Percentiles rank a stretch among this genome's conserved stretches.
phyloP scores from a whole-genome alignment of 2,888 invertebrate genomes.

The Elysia crispata region DNA sequence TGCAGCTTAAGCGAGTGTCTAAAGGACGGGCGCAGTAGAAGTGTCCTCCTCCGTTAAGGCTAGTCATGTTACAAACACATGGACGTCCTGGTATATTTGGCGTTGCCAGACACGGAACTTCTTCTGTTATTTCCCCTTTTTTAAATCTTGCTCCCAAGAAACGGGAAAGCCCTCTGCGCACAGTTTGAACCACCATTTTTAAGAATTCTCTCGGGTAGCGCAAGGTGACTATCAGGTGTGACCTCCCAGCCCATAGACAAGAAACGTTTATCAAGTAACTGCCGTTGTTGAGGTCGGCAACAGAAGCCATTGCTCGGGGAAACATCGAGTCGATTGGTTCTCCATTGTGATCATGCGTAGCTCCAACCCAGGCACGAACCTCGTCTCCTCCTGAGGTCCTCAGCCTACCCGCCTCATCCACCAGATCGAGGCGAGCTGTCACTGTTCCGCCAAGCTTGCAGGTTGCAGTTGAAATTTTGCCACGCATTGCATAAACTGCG shows the following conservation, averaged over 20 bases:
- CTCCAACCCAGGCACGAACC: background rate
- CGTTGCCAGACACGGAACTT: conserved; percentile 12
- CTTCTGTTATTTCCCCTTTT: conserved; percentile 5
- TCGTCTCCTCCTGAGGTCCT: background rate
- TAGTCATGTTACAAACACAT: conserved; percentile 38
- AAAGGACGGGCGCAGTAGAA: conserved; percentile 36
- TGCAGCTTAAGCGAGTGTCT: conserved; percentile 25
- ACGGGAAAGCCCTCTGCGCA: background rate
- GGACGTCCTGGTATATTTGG: conserved; percentile 42
- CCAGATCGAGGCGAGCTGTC: background rate
- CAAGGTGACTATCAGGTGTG: no score
- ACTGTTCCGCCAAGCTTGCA: background rate
- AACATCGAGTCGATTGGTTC: background rate
- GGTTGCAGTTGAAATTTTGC: background rate
- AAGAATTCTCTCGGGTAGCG: conserved; percentile 42
- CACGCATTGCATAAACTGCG: no score
- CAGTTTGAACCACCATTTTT: conserved; percentile 4
- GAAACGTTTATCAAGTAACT: background rate
- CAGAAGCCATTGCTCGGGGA: background rate
- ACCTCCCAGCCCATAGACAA: background rate
- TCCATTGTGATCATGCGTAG: background rate
- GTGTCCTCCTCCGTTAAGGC: background rate
- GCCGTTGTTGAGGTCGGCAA: background rate
- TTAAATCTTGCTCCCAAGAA: conserved; percentile 1
- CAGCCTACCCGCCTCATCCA: background rate